A percentile compares a stretch with the other conserved stretches of the same genome.
phyloP scores from a whole-genome alignment of 1,140 invertebrate species.

The Tachypleus tridentatus region DNA sequence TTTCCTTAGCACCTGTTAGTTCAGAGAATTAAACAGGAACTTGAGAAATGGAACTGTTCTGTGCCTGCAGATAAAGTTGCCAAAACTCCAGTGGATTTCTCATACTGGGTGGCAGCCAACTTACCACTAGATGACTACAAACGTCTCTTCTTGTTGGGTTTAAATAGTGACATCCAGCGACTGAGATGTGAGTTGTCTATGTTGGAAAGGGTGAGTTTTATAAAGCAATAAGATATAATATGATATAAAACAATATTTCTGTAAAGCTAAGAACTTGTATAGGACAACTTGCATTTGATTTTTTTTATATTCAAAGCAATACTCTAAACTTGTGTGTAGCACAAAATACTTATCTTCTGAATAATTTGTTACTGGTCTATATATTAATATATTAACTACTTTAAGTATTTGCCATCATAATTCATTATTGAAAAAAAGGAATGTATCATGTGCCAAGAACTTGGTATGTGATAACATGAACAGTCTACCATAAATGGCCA shows the following conservation, averaged over 20 bases:
- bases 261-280: too few relatives aligned
- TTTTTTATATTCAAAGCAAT: too few relatives aligned
- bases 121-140: slow-evolving; percentile 49
- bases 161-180: slow-evolving; percentile 52
- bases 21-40: slow-evolving; percentile 29
- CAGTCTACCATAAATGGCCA: too few relatives aligned
- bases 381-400: slow-evolving; percentile 20
- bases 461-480: too few relatives aligned
- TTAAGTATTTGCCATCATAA: too few relatives aligned
- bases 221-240: too few relatives aligned
- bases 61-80: slow-evolving; percentile 37
- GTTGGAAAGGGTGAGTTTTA: slow-evolving; percentile 42
- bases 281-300: too few relatives aligned
- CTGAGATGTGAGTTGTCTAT: slow-evolving; percentile 50
- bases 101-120: slow-evolving; percentile 65
- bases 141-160: slow-evolving; percentile 44
- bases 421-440: too few relatives aligned
- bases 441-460: too few relatives aligned
- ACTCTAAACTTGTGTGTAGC: too few relatives aligned
- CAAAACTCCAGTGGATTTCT: slow-evolving; percentile 50
- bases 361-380: background rate
- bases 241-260: too few relatives aligned
- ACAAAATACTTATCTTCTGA: background rate
- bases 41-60: slow-evolving; percentile 33
- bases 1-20: slow-evolving; percentile 29